phyloP scores from a whole-genome alignment of 2,888 invertebrate species.

The Hesperia comma region DNA sequence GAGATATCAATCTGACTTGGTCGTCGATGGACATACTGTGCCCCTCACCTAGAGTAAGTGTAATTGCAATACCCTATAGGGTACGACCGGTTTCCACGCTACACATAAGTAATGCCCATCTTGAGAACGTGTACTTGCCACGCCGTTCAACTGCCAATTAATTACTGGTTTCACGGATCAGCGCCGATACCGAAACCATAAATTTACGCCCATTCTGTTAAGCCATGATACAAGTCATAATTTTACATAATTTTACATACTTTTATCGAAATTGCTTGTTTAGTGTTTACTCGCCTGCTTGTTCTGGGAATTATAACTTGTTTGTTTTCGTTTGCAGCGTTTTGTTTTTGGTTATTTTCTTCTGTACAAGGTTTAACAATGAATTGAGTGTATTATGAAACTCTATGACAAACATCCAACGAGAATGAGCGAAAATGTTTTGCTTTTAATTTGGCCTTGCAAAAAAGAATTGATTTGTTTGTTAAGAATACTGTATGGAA shows the following conservation, averaged over 20 bases:
- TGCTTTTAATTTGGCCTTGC: too few species aligned
- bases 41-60: slow-evolving; percentile 49
- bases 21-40: slow-evolving; percentile 58
- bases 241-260: slow-evolving; percentile 35
- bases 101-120: slow-evolving; percentile 68
- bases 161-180: slow-evolving; percentile 58
- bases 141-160: slow-evolving; percentile 68
- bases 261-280: slow-evolving; percentile 32
- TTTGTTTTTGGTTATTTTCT: slow-evolving; percentile 4
- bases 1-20: slow-evolving; percentile 76
- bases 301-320: slow-evolving; percentile 33
- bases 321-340: slow-evolving; percentile 25
- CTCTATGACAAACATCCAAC: not conserved
- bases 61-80: slow-evolving; percentile 72
- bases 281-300: slow-evolving; percentile 26
- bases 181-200: slow-evolving; percentile 61
- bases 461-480: too few species aligned
- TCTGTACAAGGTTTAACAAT: too few species aligned
- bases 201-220: slow-evolving; percentile 48
- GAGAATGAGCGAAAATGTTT: not conserved
- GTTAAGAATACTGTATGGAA: not conserved
- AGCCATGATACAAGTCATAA: slow-evolving; percentile 34
- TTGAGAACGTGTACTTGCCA: slow-evolving; percentile 57
- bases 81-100: slow-evolving; percentile 64
- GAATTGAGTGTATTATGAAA: too few species aligned